Conservation (phyloP, 2,113 vertebrate genomes). For the Coreoperca whiteheadi region DNA sequence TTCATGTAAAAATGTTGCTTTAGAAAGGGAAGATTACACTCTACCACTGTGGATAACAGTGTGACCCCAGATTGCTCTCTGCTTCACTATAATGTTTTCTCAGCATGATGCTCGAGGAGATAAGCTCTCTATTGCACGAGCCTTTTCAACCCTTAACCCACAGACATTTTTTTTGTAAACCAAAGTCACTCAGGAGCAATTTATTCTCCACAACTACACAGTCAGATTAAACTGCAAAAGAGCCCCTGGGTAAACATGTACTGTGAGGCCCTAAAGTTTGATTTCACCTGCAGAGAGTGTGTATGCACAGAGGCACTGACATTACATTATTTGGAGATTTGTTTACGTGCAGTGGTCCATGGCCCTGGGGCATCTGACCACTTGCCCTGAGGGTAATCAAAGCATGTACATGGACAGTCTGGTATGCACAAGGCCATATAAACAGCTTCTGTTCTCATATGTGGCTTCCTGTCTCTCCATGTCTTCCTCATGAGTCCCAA, state of each 20-base stretch:
- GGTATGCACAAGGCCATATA: constrained; percentile 63
- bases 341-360: constrained; percentile 39
- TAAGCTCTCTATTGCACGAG: background rate
- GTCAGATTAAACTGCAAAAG: background rate
- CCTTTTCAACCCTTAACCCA: constrained; percentile 8
- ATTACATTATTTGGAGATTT: constrained; percentile 29
- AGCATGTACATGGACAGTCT: constrained; percentile 63
- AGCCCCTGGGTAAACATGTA: background rate
- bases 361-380: constrained; percentile 40
- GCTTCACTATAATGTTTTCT: background rate
- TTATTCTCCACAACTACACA: background rate
- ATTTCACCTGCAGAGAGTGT: constrained; percentile 40
- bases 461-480: constrained; percentile 69
- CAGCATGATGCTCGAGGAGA: too few relatives aligned
- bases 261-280: background rate
- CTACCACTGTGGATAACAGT: constrained; percentile 6
- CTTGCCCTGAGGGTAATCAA: constrained; percentile 47
- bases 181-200: constrained; percentile 1
- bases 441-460: constrained; percentile 74
- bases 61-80: constrained; percentile 16
- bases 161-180: constrained; percentile 2
- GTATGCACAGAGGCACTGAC: background rate
- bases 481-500: constrained; percentile 50
- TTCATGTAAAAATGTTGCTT: constrained; percentile 16
- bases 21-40: constrained; percentile 14